Evolutionary conservation across 1,140 invertebrate species (phyloP).

Genomic region (Adelges cooleyi): DNA sequence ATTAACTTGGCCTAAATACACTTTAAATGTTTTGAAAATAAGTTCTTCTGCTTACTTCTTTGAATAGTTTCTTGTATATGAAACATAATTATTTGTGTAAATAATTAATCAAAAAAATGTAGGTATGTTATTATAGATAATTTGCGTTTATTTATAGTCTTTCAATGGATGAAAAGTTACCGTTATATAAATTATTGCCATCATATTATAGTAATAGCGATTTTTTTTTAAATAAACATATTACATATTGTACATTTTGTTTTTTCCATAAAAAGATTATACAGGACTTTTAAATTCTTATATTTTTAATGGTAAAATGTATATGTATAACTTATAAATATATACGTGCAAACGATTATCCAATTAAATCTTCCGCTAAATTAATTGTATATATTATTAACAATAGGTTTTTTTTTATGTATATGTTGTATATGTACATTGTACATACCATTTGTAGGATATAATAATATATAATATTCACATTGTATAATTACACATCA

Average conservation of each 20-base stretch:
- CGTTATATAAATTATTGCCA: too few species aligned
- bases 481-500: constrained; percentile 17
- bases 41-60: too few species aligned
- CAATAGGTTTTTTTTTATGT: neutral
- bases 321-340: neutral
- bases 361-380: constrained; percentile 14
- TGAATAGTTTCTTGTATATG: too few species aligned
- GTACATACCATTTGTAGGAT: neutral
- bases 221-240: constrained; percentile 21
- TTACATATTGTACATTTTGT: constrained; percentile 10
- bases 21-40: too few species aligned
- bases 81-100: too few species aligned
- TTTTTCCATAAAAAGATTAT: neutral
- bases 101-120: too few species aligned
- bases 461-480: neutral
- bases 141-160: too few species aligned
- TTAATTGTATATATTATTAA: constrained; percentile 15
- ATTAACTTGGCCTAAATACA: too few species aligned
- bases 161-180: too few species aligned
- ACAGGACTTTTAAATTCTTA: constrained; percentile 10
- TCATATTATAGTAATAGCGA: too few species aligned
- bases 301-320: constrained; percentile 14
- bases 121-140: too few species aligned
- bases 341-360: constrained; percentile 22
- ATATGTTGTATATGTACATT: constrained; percentile 1